A percentile compares a stretch with the other conserved stretches of the same genome.
phyloP scores from a whole-genome alignment of 2,797 vertebrate species.

The Acrocephalus scirpaceus region DNA sequence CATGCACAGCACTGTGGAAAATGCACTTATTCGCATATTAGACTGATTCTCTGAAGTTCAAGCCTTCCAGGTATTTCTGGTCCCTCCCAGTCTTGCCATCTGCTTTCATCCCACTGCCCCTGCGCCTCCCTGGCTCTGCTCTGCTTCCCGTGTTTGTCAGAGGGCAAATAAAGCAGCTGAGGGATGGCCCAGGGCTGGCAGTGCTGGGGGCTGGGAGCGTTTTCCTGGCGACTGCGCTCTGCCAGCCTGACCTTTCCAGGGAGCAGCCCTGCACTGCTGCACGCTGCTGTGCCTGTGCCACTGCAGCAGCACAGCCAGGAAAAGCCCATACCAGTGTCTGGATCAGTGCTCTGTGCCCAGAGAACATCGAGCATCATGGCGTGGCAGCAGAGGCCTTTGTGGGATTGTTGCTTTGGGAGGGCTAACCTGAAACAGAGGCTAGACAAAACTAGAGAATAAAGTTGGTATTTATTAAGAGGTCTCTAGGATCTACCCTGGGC shows the following conservation, averaged over 20 bases:
- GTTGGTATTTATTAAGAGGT: too few species aligned
- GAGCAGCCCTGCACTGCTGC: neutral
- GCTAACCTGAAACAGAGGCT: too few species aligned
- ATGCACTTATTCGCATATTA: neutral
- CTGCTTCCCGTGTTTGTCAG: neutral
- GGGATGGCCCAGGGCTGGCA: neutral
- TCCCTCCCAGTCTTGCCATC: neutral
- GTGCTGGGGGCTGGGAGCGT: neutral
- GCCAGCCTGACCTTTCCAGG: slow-evolving; percentile 38
- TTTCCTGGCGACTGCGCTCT: neutral
- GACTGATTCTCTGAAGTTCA: neutral
- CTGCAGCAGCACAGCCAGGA: neutral
- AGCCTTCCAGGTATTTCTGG: neutral
- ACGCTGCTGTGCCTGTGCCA: neutral
- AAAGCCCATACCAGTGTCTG: neutral
- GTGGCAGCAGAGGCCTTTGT: accelerated
- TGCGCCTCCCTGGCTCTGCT: accelerated
- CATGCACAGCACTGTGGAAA: neutral
- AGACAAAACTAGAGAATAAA: too few species aligned
- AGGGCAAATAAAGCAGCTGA: neutral
- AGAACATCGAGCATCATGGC: accelerated
- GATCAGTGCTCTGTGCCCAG: neutral
- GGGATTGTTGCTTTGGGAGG: too few species aligned
- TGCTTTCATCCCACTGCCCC: neutral
- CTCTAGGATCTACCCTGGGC: too few species aligned